phyloP scores from a whole-genome alignment of 2,888 invertebrate genomes.

The Theodoxus fluviatilis region DNA sequence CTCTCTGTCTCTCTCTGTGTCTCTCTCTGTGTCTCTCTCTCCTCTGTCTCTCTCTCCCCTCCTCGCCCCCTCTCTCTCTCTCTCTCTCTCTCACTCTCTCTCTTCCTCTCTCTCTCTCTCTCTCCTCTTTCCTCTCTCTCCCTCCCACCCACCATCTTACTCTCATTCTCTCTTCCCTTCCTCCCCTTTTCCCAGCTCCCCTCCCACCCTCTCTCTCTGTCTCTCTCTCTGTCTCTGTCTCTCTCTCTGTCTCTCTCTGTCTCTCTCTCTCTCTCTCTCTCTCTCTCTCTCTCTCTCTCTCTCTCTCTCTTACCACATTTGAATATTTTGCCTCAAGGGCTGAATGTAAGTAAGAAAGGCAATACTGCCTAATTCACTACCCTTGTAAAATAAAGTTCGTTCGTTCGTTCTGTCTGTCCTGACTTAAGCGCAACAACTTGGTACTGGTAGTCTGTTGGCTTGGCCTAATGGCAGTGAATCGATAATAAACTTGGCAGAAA shows the following conservation, averaged over 20 bases:
- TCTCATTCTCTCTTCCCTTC: not conserved
- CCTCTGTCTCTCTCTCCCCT: not conserved
- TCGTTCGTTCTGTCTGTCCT: no score
- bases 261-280: not conserved
- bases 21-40: not conserved
- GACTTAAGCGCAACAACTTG: no score
- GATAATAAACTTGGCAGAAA: no score
- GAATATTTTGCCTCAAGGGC: not conserved
- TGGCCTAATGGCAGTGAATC: no score
- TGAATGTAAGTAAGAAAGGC: not conserved
- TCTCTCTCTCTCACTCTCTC: not conserved
- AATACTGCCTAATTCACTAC: not conserved
- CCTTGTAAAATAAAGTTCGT: no score
- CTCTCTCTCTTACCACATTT: not conserved
- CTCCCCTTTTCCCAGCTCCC: not conserved
- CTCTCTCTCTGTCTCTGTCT: not conserved
- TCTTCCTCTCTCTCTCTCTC: not conserved
- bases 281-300: not conserved
- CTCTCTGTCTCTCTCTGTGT: not conserved
- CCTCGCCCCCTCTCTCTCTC: not conserved
- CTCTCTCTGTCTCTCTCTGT: not conserved
- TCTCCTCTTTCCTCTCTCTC: not conserved
- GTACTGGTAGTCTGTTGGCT: no score
- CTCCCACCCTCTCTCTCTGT: not conserved
- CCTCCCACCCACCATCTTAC: not conserved